Conservation (phyloP, 2,113 vertebrate species). For the Megalops atlanticus region DNA sequence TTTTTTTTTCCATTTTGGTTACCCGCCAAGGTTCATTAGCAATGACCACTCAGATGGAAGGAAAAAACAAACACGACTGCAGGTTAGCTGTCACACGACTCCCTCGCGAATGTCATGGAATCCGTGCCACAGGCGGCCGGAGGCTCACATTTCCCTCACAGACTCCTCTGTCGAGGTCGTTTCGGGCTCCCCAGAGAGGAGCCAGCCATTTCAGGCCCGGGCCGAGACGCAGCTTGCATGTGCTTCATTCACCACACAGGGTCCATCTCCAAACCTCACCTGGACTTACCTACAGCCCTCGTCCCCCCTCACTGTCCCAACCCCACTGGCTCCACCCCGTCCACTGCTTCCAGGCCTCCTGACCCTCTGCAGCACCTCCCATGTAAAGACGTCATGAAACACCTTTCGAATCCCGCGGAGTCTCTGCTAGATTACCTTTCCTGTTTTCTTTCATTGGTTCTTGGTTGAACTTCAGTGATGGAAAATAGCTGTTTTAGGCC, state of each 20-base stretch:
- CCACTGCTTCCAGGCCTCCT: background rate
- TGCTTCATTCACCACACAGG: constrained; percentile 5
- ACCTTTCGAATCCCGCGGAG: background rate
- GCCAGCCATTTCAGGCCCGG: background rate
- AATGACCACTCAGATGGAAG: constrained; percentile 20
- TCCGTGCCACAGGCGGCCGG: background rate
- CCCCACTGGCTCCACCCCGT: background rate
- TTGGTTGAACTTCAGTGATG: background rate
- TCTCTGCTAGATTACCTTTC: background rate
- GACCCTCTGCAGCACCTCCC: background rate
- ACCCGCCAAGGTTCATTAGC: constrained; percentile 21
- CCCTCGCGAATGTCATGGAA: background rate
- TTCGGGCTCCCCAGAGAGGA: background rate
- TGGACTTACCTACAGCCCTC: background rate
- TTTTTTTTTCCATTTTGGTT: constrained; percentile 24
- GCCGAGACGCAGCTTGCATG: constrained; percentile 9
- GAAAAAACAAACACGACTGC: background rate
- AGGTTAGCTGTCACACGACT: background rate
- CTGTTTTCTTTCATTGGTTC: background rate
- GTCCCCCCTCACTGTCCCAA: background rate
- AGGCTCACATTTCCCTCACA: background rate
- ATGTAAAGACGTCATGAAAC: background rate
- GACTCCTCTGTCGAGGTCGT: background rate
- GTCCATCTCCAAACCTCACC: constrained; percentile 11
- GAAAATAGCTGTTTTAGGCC: background rate